Evolutionary conservation across 2,888 invertebrate genomes (phyloP).

Genomic region (Sarcophaga variegata): DNA sequence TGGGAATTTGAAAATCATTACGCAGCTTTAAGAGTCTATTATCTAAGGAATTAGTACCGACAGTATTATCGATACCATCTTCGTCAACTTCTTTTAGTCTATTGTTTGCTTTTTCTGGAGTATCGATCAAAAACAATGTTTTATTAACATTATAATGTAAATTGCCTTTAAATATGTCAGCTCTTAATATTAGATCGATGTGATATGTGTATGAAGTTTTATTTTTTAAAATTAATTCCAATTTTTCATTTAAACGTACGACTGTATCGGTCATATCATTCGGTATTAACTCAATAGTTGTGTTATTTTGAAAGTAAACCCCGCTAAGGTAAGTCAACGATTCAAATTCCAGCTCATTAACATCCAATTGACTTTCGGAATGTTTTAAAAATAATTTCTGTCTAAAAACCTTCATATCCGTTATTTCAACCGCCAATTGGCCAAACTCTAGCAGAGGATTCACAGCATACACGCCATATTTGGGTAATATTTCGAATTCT

Average conservation of each 20-base stretch:
- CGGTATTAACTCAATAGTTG: conserved; percentile 76
- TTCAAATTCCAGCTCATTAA: conserved; percentile 43
- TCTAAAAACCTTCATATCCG: conserved; percentile 25
- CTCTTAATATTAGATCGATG: conserved; percentile 75
- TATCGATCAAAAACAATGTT: conserved; percentile 77
- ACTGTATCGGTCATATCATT: conserved; percentile 72
- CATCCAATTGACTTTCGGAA: conserved; percentile 61
- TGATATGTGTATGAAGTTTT: conserved; percentile 67
- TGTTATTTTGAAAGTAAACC: background rate
- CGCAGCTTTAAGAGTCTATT: conserved; percentile 84
- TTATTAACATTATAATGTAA: conserved; percentile 76
- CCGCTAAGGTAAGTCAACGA: conserved; percentile 48
- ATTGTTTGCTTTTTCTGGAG: conserved; percentile 18
- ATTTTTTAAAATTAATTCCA: conserved; percentile 50
- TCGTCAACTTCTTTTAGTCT: conserved; percentile 5
- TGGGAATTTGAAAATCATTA: conserved; percentile 88
- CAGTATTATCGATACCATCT: background rate
- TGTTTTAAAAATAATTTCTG: conserved; percentile 53
- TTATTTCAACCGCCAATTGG: conserved; percentile 87
- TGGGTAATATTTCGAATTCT: conserved; percentile 89
- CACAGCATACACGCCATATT: conserved; percentile 89
- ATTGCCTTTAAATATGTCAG: conserved; percentile 79
- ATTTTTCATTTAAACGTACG: conserved; percentile 55
- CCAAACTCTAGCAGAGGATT: conserved; percentile 91
- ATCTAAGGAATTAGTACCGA: background rate